A percentile compares a stretch with the other conserved stretches of the same genome.
These are phyloP conservation scores for Brassicogethes aeneus DNA, from an alignment of 2,888 invertebrate species.

Conservation along the genomic window DNA sequence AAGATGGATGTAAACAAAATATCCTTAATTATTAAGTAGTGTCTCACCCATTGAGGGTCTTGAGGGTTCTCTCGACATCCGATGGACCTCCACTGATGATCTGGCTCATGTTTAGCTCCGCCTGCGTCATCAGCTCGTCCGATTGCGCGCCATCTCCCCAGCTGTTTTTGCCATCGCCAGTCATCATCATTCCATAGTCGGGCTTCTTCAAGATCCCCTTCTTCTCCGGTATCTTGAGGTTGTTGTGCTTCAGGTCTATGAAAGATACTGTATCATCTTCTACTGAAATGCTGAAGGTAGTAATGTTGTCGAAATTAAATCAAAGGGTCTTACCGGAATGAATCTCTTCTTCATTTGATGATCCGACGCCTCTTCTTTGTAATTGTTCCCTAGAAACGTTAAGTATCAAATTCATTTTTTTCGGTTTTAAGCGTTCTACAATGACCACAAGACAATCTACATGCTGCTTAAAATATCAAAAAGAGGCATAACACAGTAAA, in stretches of 20 bases:
- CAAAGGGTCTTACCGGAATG: conserved; percentile 78
- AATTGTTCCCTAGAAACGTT: conserved; percentile 46
- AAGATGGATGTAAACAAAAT: too few species aligned
- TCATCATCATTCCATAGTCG: conserved; percentile 65
- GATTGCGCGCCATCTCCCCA: conserved; percentile 66
- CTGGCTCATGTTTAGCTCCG: conserved; percentile 57
- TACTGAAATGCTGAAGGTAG: conserved; percentile 8
- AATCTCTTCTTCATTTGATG: conserved; percentile 66
- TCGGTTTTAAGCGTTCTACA: neutral
- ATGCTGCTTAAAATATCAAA: conserved; percentile 3
- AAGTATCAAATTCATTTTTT: neutral
- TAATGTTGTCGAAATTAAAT: too few species aligned
- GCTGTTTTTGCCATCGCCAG: conserved; percentile 61
- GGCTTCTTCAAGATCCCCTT: conserved; percentile 88
- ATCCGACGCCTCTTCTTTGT: conserved; percentile 61
- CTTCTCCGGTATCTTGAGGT: conserved; percentile 76
- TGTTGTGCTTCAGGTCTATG: conserved; percentile 70
- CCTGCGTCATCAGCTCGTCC: conserved; percentile 32
- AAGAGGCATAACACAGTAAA: neutral
- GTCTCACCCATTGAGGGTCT: conserved; percentile 80
- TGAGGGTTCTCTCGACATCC: conserved; percentile 78
- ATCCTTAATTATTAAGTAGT: too few species aligned
- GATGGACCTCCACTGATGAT: conserved; percentile 51
- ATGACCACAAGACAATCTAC: neutral
- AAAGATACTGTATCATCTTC: conserved; percentile 75